Conservation (phyloP, 2,888 invertebrate species). For the Hybos culiciformis region DNA sequence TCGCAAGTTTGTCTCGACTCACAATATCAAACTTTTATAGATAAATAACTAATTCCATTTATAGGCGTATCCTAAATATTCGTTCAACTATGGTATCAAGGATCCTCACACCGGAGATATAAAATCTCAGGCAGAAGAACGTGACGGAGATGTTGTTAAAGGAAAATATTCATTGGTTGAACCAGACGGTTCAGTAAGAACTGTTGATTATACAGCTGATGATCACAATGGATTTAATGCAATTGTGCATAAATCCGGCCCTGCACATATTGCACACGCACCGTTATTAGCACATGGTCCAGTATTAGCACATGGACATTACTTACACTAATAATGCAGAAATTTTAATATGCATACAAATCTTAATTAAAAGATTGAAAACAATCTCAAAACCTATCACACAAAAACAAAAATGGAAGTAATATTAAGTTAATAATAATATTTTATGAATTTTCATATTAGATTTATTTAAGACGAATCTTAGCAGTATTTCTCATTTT, state of each 20-base stretch:
- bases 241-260: slow-evolving; percentile 50
- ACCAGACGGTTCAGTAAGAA: slow-evolving; percentile 38
- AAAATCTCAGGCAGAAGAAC: slow-evolving; percentile 53
- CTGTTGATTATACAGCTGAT: slow-evolving; percentile 54
- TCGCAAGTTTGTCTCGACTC: neutral
- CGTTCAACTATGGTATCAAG: slow-evolving; percentile 55
- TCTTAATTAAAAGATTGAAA: too few relatives aligned
- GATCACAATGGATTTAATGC: slow-evolving; percentile 59
- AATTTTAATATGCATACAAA: too few relatives aligned
- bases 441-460: too few relatives aligned
- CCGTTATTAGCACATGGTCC: slow-evolving; percentile 23
- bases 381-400: too few relatives aligned
- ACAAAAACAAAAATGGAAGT: too few relatives aligned
- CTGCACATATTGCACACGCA: slow-evolving; percentile 36
- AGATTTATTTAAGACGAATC: too few relatives aligned
- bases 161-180: slow-evolving; percentile 45
- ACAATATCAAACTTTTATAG: neutral
- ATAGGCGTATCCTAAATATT: slow-evolving; percentile 54
- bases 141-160: slow-evolving; percentile 58
- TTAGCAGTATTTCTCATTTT: too few relatives aligned
- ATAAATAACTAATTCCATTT: neutral
- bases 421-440: too few relatives aligned
- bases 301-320: too few relatives aligned
- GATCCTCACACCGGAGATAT: slow-evolving; percentile 60
- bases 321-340: too few relatives aligned